These are phyloP conservation scores for Platycnemis pennipes DNA, from an alignment of 2,888 invertebrate genomes.

Conservation along the genomic window DNA sequence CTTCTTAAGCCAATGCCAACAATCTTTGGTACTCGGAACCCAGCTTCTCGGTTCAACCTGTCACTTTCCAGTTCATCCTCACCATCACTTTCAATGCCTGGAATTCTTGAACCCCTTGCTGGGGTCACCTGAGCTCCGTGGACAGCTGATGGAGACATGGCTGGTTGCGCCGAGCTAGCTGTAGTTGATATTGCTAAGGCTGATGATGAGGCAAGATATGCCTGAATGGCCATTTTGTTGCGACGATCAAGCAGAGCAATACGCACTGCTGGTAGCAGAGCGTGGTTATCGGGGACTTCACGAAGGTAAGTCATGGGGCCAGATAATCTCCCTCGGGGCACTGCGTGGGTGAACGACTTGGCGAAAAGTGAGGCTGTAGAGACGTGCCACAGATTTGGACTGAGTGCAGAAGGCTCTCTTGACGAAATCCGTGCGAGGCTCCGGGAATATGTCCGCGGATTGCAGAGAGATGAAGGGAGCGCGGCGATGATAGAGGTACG, in stretches of 20 bases:
- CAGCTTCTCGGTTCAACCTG: slow-evolving; percentile 78
- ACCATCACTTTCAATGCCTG: slow-evolving; percentile 77
- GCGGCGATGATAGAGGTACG: too few relatives aligned
- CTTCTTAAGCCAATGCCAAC: slow-evolving; percentile 91
- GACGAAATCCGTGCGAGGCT: too few relatives aligned
- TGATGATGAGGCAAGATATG: slow-evolving; percentile 80
- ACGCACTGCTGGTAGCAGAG: slow-evolving; percentile 92
- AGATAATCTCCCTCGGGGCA: too few relatives aligned
- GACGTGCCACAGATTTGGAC: too few relatives aligned
- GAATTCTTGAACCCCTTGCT: slow-evolving; percentile 17
- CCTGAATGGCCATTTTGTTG: slow-evolving; percentile 82
- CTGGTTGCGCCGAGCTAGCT: slow-evolving; percentile 72
- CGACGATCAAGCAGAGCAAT: slow-evolving; percentile 88
- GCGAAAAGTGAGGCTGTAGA: too few relatives aligned
- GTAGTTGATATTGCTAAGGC: slow-evolving; percentile 75
- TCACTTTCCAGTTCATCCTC: slow-evolving; percentile 81
- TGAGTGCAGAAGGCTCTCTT: too few relatives aligned
- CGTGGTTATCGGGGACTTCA: too few relatives aligned
- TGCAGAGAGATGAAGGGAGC: too few relatives aligned
- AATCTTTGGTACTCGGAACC: slow-evolving; percentile 84
- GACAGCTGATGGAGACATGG: slow-evolving; percentile 74
- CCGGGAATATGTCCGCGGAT: too few relatives aligned
- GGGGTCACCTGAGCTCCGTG: slow-evolving; percentile 71
- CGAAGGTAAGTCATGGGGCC: too few relatives aligned
- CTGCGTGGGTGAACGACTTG: too few relatives aligned